Conservation (phyloP, 2,113 vertebrate genomes). For the Ceuthmochares aereus region DNA sequence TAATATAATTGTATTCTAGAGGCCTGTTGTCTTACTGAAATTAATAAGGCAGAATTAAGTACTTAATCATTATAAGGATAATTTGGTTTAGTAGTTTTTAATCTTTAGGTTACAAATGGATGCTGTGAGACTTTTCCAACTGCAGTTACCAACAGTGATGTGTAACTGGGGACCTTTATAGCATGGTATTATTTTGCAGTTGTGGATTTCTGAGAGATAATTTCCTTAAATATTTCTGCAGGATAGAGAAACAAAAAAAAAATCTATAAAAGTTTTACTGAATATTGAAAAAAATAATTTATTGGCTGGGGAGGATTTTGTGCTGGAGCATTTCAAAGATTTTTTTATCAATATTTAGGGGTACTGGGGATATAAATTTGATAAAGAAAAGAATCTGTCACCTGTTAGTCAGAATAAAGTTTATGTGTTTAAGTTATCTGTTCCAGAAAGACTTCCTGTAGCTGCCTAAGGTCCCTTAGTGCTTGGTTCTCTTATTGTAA, state of each 20-base stretch:
- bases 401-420: background rate
- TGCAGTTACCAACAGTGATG: background rate
- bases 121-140: background rate
- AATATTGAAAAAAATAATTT: background rate
- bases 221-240: slow-evolving; percentile 1
- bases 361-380: background rate
- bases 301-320: background rate
- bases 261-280: background rate
- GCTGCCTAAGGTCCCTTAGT: background rate
- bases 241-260: background rate
- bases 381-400: background rate
- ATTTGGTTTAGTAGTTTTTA: background rate
- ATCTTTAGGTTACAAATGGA: background rate
- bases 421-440: background rate
- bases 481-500: background rate
- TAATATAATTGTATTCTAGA: background rate
- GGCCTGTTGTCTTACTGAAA: background rate
- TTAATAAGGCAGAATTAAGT: background rate
- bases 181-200: background rate
- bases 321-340: background rate
- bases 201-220: background rate
- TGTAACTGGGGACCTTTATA: background rate
- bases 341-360: background rate
- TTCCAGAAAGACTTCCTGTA: background rate
- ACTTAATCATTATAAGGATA: background rate